Base-by-base conservation (phyloP, 2,113 vertebrate genomes). In the Epinephelus moara region DNA sequence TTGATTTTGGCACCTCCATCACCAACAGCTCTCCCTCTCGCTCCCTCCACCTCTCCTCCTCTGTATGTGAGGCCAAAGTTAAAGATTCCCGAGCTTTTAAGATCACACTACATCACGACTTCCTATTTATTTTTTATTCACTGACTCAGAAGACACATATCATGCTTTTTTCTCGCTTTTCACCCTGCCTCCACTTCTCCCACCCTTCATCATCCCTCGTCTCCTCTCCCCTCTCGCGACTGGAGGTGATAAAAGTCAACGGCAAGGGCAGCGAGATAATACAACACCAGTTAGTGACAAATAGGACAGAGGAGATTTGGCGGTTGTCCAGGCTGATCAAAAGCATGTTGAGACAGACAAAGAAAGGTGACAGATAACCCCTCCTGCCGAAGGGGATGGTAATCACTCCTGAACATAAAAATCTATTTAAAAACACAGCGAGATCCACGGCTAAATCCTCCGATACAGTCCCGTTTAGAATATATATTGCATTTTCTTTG, bases 251-350 rank as follows among this genome's bases (percentile, higher is more conserved):
- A 89, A 91, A 85, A 87, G 82, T 89, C 83, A 69, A 23, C 49
- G 64, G 74, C 81, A 88, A 88, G 78, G 88, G 74, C 75, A 77
- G 62, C 6, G 11, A 73, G 78, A 88, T 92, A 87, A 92, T 83
- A 85, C 77, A 81, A 91, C 78, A 78, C 52, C 78, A 86, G 73
- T 88, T 80, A 81, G 79, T 74, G 88, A 88, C 72, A 91, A 89
- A 92, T 89, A 82, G 80, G 78, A 84, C 45, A n/a, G 70, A 47
- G 61, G 64, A 79, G 73, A 85, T 77, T 73, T 85, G 89, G 78
- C 45, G 6, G 3, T 59, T 64, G 70, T 74, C 37, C 87, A 70
- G 61, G 64, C 80, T 69, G 61, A 85, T 94, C 72, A 73, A 72
- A 78, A 86, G 56, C 72, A 78, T 79, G 78, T 82, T 72, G 55